Base-by-base conservation (phyloP, 2,797 vertebrate species). In the Rhabdophis nuchalis region DNA sequence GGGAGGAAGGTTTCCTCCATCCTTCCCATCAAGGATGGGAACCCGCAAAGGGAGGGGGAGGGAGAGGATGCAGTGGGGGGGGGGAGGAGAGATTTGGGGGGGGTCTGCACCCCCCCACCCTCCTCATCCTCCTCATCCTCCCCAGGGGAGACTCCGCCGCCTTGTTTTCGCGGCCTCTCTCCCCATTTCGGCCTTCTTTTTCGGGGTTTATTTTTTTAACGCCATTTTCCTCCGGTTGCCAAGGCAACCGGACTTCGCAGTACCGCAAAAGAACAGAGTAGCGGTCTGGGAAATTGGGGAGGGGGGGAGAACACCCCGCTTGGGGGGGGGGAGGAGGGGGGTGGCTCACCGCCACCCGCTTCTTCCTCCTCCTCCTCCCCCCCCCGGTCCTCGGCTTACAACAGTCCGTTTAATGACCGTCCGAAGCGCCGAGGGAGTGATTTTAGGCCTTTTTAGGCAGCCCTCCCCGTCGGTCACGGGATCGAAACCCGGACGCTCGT, bases 1-100 rank as follows among this genome's bases (percentile, higher is more conserved):
- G 1, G 13, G 64, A 61, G 60, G n/a, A n/a, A n/a, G n/a, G n/a
- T n/a, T n/a, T n/a, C n/a, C n/a, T n/a, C n/a, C n/a, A n/a, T n/a
- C n/a, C n/a, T n/a, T n/a, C n/a, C n/a, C n/a, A n/a, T n/a, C 61
- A n/a, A 29, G 29, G 14, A 72, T 32, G 68, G 18, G 32, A 36
- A 9, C 36, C 14, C 20, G n/a, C n/a, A 36, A 18, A 36, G 7
- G 2, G 6, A 6, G 68, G 32, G 32, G 0, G 4, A 58, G 46
- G 46, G 46, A 6, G 46, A 50, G 46, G 46, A 50, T 50, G 46
- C 46, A 50, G 46, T 2, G 52, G n/a, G 46, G 46, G 57, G 57
- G 57, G 1, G 58, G 58, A 27, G 25, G 25, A 6, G 29, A 20
- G 14, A 32, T 32, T 27, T 4, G 46, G 85, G 50, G 82, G 8